phyloP scores from a whole-genome alignment of 35 echinoderm and acorn worm genomes.

The Patiria miniata region DNA sequence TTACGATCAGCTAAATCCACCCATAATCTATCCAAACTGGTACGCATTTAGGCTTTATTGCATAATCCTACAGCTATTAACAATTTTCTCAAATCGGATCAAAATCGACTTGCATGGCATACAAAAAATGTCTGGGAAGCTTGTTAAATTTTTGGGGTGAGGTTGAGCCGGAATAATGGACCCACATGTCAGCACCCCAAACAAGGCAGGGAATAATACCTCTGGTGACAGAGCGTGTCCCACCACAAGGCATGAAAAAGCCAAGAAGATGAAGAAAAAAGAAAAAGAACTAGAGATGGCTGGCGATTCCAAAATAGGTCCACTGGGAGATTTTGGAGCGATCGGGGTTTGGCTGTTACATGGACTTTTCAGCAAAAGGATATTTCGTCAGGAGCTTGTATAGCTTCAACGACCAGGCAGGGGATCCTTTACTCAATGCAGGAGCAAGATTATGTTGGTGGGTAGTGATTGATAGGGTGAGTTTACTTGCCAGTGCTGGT shows the following conservation, averaged over 20 bases:
- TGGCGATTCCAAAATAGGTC: no score
- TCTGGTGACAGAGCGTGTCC: not conserved
- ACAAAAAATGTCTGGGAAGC: not conserved
- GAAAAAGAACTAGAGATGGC: not conserved
- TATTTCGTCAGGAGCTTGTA: no score
- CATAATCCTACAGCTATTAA: no score
- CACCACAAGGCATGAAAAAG: not conserved
- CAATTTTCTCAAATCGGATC: no score
- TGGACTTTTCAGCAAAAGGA: no score
- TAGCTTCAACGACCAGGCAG: no score
- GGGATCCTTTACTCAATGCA: slow-evolving; percentile 19
- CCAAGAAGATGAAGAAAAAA: not conserved
- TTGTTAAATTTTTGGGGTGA: not conserved
- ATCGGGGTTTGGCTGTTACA: no score
- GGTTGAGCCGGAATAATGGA: not conserved
- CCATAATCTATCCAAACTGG: no score
- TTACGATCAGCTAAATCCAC: no score
- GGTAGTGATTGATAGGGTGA: not conserved
- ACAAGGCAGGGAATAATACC: slow-evolving; percentile 11
- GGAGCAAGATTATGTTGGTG: not conserved
- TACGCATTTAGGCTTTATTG: no score
- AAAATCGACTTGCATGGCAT: no score
- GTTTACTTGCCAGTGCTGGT: not conserved
- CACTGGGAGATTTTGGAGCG: no score
- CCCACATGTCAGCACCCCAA: not conserved